Conservation (phyloP, 2,113 vertebrate genomes). For the Istiophorus platypterus region DNA sequence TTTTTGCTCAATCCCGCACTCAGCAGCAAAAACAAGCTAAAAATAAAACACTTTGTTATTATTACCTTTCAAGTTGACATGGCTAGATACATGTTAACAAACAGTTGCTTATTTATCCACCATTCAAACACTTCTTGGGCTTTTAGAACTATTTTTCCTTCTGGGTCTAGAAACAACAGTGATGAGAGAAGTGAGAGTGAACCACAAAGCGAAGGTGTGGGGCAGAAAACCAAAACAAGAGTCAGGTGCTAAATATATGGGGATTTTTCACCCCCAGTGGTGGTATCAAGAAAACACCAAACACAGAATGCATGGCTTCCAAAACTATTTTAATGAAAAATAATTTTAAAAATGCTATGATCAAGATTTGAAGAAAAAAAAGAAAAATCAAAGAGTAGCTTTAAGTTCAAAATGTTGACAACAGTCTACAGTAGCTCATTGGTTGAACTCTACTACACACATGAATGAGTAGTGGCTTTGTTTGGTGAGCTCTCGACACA, state of each 20-base stretch:
- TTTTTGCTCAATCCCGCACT: background rate
- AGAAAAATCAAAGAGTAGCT: background rate
- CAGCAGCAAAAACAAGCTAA: background rate
- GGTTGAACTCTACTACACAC: background rate
- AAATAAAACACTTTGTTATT: background rate
- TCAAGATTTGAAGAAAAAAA: too few relatives aligned
- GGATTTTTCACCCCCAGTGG: background rate
- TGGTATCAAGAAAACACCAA: too few relatives aligned
- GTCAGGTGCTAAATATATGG: background rate
- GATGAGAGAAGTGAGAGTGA: background rate
- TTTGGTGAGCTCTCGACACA: conserved; percentile 28
- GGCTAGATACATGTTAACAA: background rate
- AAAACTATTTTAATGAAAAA: background rate
- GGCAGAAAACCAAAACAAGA: background rate
- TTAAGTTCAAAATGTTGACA: background rate
- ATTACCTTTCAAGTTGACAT: background rate
- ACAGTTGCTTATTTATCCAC: background rate
- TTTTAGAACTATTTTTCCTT: background rate
- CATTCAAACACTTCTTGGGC: background rate
- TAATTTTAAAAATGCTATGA: background rate
- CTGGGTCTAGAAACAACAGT: conserved; percentile 2
- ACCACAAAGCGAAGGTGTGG: background rate
- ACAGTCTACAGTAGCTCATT: background rate
- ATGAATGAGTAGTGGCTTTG: background rate
- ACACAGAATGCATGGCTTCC: background rate